Conservation (phyloP, 2,888 invertebrate species). For the Sinotaia quadrata region DNA sequence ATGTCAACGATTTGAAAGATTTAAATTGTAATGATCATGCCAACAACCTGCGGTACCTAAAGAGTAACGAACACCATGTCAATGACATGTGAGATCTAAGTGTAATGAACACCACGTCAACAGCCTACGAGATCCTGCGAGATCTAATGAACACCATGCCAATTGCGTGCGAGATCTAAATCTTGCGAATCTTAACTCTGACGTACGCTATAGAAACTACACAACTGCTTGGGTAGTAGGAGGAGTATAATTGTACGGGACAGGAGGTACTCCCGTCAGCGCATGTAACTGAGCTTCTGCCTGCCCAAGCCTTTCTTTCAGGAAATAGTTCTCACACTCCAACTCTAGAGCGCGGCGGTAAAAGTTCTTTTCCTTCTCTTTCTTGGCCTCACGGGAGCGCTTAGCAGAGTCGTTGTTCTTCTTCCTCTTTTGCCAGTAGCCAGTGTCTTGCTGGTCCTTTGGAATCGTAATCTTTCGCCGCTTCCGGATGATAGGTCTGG, state of each 20-base stretch:
- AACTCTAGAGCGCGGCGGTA: constrained; percentile 54
- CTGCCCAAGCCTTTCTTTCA: constrained; percentile 50
- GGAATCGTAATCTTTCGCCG: constrained; percentile 40
- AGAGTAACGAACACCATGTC: too few species aligned
- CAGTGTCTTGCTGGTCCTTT: constrained; percentile 41
- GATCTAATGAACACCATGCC: too few species aligned
- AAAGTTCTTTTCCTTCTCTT: constrained; percentile 60
- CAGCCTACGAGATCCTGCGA: too few species aligned
- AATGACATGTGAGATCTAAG: too few species aligned
- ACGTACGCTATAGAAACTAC: background rate
- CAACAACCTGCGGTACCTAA: too few species aligned
- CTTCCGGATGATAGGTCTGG: constrained; percentile 48
- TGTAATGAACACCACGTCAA: too few species aligned
- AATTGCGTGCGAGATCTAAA: too few species aligned
- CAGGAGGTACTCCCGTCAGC: constrained; percentile 6
- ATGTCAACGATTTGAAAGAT: too few species aligned
- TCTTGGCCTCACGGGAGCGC: constrained; percentile 56
- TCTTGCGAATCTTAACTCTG: too few species aligned
- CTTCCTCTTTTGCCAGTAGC: constrained; percentile 56
- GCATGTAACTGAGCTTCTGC: constrained; percentile 44
- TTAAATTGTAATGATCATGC: too few species aligned
- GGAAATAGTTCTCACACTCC: constrained; percentile 53
- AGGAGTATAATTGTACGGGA: background rate
- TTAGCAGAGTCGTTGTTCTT: constrained; percentile 65
- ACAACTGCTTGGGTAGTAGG: background rate